These are phyloP conservation scores for Pseudomyrmex pallidus DNA, from an alignment of 1,140 invertebrate genomes.

Conservation along the genomic window DNA sequence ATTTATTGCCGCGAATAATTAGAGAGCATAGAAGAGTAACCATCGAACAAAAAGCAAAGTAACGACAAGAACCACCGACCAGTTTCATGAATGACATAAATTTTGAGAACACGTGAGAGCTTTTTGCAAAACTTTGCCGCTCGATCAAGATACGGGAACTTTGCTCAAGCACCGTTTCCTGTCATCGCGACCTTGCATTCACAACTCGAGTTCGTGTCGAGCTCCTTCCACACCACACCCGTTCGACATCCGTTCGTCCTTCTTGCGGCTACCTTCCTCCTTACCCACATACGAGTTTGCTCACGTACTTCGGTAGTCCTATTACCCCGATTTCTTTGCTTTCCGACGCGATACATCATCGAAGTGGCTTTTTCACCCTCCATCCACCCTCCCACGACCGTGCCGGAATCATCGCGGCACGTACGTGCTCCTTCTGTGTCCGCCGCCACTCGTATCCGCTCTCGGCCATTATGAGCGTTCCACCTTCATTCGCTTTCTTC, in stretches of 20 bases:
- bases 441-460: conserved; percentile 22
- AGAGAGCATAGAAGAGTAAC: conserved; percentile 8
- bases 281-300: conserved; percentile 67
- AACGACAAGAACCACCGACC: background rate
- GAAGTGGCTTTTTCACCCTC: conserved; percentile 69
- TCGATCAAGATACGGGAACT: conserved; percentile 35
- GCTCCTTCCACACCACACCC: background rate
- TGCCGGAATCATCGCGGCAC: conserved; percentile 25
- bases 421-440: conserved; percentile 42
- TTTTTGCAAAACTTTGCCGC: background rate
- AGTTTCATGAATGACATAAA: too few relatives aligned
- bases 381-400: conserved; percentile 14
- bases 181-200: conserved; percentile 54
- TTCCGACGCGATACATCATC: conserved; percentile 65
- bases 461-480: conserved; percentile 40
- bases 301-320: conserved; percentile 69
- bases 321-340: conserved; percentile 72
- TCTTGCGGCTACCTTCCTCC: conserved; percentile 6
- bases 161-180: conserved; percentile 38
- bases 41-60: background rate
- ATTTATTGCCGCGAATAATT: conserved; percentile 25
- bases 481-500: conserved; percentile 45
- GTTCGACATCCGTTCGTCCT: conserved; percentile 10
- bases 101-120: too few relatives aligned
- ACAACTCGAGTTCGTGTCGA: background rate